Evolutionary conservation across 2,797 vertebrate species (phyloP).

Genomic region (Iguana delicatissima): DNA sequence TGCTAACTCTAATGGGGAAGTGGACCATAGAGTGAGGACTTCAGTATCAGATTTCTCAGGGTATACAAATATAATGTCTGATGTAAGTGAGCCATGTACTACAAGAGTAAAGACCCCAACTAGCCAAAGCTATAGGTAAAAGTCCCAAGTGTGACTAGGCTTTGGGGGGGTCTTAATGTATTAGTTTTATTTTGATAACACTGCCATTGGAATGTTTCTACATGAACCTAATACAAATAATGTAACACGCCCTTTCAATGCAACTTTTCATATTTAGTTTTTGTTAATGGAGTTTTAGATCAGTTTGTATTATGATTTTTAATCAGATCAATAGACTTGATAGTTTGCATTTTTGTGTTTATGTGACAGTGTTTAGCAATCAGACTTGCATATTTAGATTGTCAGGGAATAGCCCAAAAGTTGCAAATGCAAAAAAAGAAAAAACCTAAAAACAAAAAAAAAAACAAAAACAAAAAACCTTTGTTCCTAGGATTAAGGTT

Average conservation of each 20-base stretch:
- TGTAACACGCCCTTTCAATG: constrained; percentile 98
- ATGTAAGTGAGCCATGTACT: constrained; percentile 97
- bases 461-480: constrained; percentile 80
- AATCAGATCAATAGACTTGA: constrained; percentile 84
- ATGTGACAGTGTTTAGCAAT: constrained; percentile 95
- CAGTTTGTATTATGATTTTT: constrained; percentile 93
- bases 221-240: constrained; percentile 95
- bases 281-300: constrained; percentile 93
- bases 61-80: constrained; percentile 99
- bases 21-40: constrained; percentile 97
- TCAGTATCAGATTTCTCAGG: constrained; percentile 99
- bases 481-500: constrained; percentile 85
- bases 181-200: constrained; percentile 89
- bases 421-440: constrained; percentile 93
- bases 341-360: constrained; percentile 80
- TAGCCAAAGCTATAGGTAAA: constrained; percentile 99
- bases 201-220: constrained; percentile 99
- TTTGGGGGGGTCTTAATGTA: constrained; percentile 81
- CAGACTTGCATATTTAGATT: constrained; percentile 91
- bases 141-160: constrained; percentile 84
- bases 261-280: constrained; percentile 94
- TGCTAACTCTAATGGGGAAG: constrained; percentile 91
- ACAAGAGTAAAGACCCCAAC: constrained; percentile 98
- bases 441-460: constrained; percentile 81
- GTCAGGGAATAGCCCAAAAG: constrained; percentile 96